Evolutionary conservation across 2,888 invertebrate genomes (phyloP).

Genomic region (Mimumesa dahlbomi): DNA sequence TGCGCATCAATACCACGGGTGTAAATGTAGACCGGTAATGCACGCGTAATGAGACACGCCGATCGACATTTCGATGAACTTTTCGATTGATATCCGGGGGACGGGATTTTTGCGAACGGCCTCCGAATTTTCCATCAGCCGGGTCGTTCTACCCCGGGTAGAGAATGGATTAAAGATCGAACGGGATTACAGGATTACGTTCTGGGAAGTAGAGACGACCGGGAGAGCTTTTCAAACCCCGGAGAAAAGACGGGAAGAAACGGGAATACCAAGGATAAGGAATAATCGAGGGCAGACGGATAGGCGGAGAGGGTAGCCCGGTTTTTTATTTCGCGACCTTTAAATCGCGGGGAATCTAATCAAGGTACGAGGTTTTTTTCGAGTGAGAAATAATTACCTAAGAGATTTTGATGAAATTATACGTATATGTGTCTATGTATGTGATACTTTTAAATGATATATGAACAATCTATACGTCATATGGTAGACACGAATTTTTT

Average conservation of each 20-base stretch:
- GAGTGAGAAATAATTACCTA: slow-evolving; percentile 43
- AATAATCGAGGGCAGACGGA: neutral
- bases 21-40: too few relatives aligned
- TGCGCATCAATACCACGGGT: too few relatives aligned
- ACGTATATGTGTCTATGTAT: too few relatives aligned
- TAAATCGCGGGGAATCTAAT: slow-evolving; percentile 30
- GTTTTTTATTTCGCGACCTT: slow-evolving; percentile 23
- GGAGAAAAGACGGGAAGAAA: neutral
- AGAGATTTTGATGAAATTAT: too few relatives aligned
- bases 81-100: neutral
- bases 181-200: slow-evolving; percentile 37
- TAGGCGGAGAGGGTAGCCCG: neutral
- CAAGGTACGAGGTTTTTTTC: neutral
- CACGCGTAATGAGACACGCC: too few relatives aligned
- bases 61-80: too few relatives aligned
- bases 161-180: slow-evolving; percentile 30
- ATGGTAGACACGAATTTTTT: too few relatives aligned
- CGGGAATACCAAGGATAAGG: neutral
- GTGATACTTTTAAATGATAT: too few relatives aligned
- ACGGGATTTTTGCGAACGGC: too few relatives aligned
- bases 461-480: too few relatives aligned
- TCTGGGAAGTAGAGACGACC: slow-evolving; percentile 16
- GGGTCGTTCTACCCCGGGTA: too few relatives aligned
- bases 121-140: too few relatives aligned
- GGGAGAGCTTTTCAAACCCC: slow-evolving; percentile 9